These are phyloP conservation scores for Mus spretus DNA, from an alignment of 2,797 vertebrate species.

Conservation along the genomic window DNA sequence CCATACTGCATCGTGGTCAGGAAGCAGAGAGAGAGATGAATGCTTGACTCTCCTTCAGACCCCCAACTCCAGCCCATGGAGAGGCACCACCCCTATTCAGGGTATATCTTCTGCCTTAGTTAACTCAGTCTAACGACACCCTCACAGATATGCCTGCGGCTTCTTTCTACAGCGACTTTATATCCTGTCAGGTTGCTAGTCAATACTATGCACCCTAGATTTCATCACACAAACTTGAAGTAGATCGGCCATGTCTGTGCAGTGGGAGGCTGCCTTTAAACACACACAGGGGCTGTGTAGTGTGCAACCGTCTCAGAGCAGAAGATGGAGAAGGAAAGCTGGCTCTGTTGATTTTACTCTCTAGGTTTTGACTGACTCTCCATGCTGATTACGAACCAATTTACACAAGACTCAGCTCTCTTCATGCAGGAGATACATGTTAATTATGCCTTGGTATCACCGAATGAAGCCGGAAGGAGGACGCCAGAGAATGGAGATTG, in stretches of 20 bases:
- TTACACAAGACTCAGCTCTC: background rate
- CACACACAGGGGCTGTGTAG: background rate
- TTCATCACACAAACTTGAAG: background rate
- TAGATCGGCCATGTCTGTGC: background rate
- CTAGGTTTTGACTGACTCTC: background rate
- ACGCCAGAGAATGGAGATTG: accelerated
- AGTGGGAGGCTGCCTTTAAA: background rate
- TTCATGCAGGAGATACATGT: background rate
- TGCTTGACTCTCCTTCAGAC: background rate
- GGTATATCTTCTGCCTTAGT: background rate
- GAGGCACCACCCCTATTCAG: background rate
- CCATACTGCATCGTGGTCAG: background rate
- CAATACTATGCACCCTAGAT: no score
- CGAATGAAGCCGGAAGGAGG: background rate
- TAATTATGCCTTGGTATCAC: accelerated
- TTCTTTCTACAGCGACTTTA: background rate
- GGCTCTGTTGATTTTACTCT: background rate
- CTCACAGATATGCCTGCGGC: background rate
- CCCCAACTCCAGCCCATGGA: background rate
- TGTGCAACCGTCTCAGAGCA: background rate
- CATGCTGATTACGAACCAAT: background rate
- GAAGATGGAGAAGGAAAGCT: background rate
- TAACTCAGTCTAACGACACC: background rate
- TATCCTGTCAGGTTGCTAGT: background rate
- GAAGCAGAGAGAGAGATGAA: background rate